Base-by-base conservation (phyloP, 2,113 vertebrate species). In the Percina caprodes region DNA sequence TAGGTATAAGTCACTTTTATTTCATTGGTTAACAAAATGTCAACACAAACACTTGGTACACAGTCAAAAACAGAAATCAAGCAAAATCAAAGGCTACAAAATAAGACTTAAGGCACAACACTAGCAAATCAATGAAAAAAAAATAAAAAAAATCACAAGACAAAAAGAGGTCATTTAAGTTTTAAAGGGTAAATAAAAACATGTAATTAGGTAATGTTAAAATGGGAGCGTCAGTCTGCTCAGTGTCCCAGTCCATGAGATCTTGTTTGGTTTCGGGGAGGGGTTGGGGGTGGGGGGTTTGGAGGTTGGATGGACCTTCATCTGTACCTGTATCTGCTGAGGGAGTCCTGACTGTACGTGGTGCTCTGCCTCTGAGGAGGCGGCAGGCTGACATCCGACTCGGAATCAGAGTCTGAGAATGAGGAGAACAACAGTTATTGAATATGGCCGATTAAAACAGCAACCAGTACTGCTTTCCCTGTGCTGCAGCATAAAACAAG, bases 251-350 rank as follows among this genome's bases (percentile, higher is more conserved):
- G 81, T 89, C 84, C 80, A 1, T 61, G 80, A 89, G 78, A 63
- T 92, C 85, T 80, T 71, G 89, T 49, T 87, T 92, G 70, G 74
- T 86, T 77, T 81, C 42, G 15, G 84, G 69, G 71, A 21, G 82
- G 71, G 70, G 79, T 42, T 26, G 51, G 69, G 70, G 79, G 46
- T 26, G 51, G 69, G 77, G 35, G n/a, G 51, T 13, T 9, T 55
- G 8, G 51, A 21, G 10, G 39, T 11, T 46, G 83, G 61, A 61
- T 15, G 13, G 83, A 68, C 69, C 86, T 86, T 95, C 94, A 95
- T 94, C 86, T 94, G 88, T 96, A 96, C 95, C 95, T 95, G 95
- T 96, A 95, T 95, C 93, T 94, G 92, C 85, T 94, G 92, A 87
- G 82, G 9, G 92, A 89, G 86, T 95, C 93, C 82, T 90, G 93